Base-by-base conservation (phyloP, 1,140 invertebrate species). In the Heliconius himera region DNA sequence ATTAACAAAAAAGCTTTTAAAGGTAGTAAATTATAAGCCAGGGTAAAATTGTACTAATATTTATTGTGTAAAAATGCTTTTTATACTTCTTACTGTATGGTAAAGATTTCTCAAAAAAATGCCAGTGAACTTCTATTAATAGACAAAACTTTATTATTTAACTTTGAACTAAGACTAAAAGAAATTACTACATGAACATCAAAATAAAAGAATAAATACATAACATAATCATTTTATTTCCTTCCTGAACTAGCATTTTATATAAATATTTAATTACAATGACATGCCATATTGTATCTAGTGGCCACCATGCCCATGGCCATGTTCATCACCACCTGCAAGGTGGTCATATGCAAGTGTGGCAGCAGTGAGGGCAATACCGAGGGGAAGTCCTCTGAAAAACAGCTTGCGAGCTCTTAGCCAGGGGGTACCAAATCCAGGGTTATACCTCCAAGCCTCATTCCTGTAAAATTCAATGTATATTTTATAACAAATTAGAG, bases 401-500 rank as follows among this genome's bases (percentile, higher is more conserved):
- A 96, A 87, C 1, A 94, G 84, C 6, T 78, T 84, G 8, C 88
- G 83, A 0, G 90, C 82, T 46, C 85, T 36, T 0, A 60, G 75
- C 51, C 86, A 82, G 0, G 94, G 95, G 1, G 95, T 95, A 71
- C 93, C 96, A 73, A 95, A 86, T 54, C 95, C 94, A 66, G 90
- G 90, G 85, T 96, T 83, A 83, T 95, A 98, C 26, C 97, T 94
- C 97, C 97, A 98, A 0, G 97, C 97, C 93, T 98, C 96, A 94
- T 98, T 98, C 85, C 97, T 96, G 88, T 13, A 81, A 13, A 70
- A 86, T 54, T 54, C 60, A 74, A 74, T 70, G 29, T 29, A 18
- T 41, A 75, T 54, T 46, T 56, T 78, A 11, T 49, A 49, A 49
- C 13, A 49, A 49, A 13, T 18, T 49, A 29, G 29, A 29, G 2